Base-by-base conservation (phyloP, 2,797 vertebrate genomes). In the Paguma larvata region DNA sequence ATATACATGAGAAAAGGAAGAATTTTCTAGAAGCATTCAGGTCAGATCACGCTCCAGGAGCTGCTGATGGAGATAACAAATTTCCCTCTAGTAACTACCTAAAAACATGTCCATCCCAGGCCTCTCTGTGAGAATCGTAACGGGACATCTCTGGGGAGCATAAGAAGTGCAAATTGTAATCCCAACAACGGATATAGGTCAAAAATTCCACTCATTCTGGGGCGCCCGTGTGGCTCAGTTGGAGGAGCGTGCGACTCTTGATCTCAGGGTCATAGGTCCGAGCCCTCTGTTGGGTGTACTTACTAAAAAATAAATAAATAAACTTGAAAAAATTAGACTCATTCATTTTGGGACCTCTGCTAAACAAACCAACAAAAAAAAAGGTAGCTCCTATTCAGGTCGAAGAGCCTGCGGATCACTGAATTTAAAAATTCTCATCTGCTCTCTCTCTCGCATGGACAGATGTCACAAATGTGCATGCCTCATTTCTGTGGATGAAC, bases 61-160 rank as follows among this genome's bases (percentile, higher is more conserved):
- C 83, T 85, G 78, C 41, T 84, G 85, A 91, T 92, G 63, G 68
- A 63, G 96, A 19, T 63, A 85, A 95, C 59, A 65, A 96, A 96
- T 95, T 59, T 89, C 62, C 91, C 88, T 97, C 98, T 95, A 97
- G 23, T 2, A 95, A 95, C 72, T 96, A 94, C 80, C 46, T 79
- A 96, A 93, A 95, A 96, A 95, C 19, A 97, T 88, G 56, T 67
- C 85, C 91, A 10, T 95, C 38, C 46, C 73, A 67, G 46, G 88
- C 41, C 14, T 25, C 63, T 75, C 80, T 44, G 59, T 94, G 73
- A 96, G 78, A 85, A 92, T 82, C 23, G 21, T 83, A 80, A 87
- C 41, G 79, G 34, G 32, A 21, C n/a, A 80, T 62, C 93, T 97
- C 93, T 92, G 65, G 88, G 97, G 78, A 89, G 80, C 84, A 89